Percentiles rank a stretch among this genome's conserved stretches.
Conservation (phyloP, 2,797 vertebrate species). For the Hylomyscus alleni region DNA sequence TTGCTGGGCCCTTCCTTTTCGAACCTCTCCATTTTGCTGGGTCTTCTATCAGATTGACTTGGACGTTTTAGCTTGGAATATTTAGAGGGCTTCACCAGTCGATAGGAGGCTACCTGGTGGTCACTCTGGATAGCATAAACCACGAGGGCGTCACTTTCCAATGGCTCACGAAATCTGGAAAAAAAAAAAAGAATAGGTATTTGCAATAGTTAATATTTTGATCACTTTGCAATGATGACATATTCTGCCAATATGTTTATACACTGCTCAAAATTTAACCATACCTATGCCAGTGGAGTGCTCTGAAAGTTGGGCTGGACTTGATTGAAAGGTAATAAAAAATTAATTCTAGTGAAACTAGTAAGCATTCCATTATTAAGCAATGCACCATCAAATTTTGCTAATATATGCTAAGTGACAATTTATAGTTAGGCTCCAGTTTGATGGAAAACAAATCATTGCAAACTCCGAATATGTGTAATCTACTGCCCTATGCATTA, state of each 20-base stretch:
- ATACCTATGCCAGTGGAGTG: background rate
- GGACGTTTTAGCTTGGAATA: conserved; percentile 72
- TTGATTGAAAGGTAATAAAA: conserved; percentile 48
- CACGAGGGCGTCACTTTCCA: conserved; percentile 89
- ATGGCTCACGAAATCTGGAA: conserved; percentile 90
- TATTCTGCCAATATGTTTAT: background rate
- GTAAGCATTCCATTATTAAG: conserved; percentile 25
- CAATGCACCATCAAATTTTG: background rate
- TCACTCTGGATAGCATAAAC: conserved; percentile 91
- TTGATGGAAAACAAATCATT: conserved; percentile 34
- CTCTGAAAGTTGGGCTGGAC: background rate
- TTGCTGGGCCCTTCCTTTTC: conserved; percentile 79
- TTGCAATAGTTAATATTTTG: conserved; percentile 49
- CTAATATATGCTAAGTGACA: conserved; percentile 31
- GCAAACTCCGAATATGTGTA: conserved; percentile 38
- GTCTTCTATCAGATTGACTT: conserved; percentile 74
- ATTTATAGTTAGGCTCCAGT: background rate
- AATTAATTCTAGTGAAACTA: conserved; percentile 41
- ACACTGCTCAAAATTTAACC: conserved; percentile 12
- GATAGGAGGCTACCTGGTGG: conserved; percentile 93
- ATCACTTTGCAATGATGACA: background rate
- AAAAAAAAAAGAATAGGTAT: conserved; percentile 72
- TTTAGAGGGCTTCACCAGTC: conserved; percentile 86
- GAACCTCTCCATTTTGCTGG: conserved; percentile 80
- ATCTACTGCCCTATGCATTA: background rate